Percentiles rank a stretch among this genome's conserved stretches.
These are phyloP conservation scores for Brachystomella parvula DNA, from an alignment of 1,140 invertebrate genomes.

Conservation along the genomic window DNA sequence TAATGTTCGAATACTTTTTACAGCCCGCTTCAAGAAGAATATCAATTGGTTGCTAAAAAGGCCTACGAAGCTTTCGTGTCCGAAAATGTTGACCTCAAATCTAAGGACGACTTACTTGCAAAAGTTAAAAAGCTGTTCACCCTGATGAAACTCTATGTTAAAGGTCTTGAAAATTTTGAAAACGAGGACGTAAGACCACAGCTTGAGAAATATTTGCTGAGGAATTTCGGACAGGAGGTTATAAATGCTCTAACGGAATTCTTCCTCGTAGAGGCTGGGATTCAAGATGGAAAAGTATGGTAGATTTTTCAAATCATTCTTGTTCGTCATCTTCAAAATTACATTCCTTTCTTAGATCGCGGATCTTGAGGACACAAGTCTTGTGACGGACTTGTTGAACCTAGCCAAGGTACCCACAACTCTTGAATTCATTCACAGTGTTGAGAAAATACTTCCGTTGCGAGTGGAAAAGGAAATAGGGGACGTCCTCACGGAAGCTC, in stretches of 20 bases:
- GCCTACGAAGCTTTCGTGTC: conserved; percentile 27
- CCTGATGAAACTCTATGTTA: conserved; percentile 27
- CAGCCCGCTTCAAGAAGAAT: conserved; percentile 28
- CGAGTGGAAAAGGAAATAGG: conserved; percentile 52
- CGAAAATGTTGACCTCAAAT: conserved; percentile 29
- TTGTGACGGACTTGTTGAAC: conserved; percentile 70
- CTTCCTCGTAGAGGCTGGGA: conserved; percentile 26
- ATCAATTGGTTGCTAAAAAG: conserved; percentile 28
- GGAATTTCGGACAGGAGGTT: conserved; percentile 30
- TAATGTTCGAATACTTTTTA: conserved; percentile 1
- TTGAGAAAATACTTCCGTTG: conserved; percentile 57
- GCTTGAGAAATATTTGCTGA: conserved; percentile 32
- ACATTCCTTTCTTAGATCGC: conserved; percentile 41
- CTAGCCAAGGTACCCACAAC: conserved; percentile 59
- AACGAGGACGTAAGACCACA: conserved; percentile 26
- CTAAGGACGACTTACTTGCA: conserved; percentile 25
- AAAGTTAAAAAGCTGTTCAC: conserved; percentile 24
- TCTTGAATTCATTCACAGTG: conserved; percentile 73
- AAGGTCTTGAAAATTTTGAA: conserved; percentile 29
- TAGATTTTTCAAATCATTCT: conserved; percentile 9
- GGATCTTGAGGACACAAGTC: conserved; percentile 57
- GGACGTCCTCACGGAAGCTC: conserved; percentile 64
- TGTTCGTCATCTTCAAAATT: not conserved
- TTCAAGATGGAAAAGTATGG: conserved; percentile 38
- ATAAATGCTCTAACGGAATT: conserved; percentile 17